These are phyloP conservation scores for Cuculus canorus DNA, from an alignment of 2,797 vertebrate species.

Conservation along the genomic window DNA sequence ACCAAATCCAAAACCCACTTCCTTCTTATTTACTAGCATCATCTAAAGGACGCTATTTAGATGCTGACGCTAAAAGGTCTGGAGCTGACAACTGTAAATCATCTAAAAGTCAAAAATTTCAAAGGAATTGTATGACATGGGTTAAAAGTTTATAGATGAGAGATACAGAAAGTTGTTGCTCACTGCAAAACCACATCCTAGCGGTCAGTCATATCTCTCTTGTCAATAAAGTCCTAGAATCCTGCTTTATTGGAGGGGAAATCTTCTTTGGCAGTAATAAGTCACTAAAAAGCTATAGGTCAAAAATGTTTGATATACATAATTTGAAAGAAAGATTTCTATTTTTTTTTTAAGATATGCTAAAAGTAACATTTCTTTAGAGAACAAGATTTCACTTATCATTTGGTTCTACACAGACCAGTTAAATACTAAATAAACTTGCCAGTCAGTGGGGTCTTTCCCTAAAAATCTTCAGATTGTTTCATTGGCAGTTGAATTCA, in stretches of 20 bases:
- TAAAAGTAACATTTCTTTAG: conserved; percentile 35
- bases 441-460: not conserved
- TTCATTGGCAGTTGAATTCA: not conserved
- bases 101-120: conserved; percentile 64
- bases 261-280: conserved; percentile 23
- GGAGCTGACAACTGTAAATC: conserved; percentile 72
- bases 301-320: conserved; percentile 21
- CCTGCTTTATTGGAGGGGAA: conserved; percentile 35
- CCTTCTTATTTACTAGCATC: conserved; percentile 81
- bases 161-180: conserved; percentile 62
- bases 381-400: conserved; percentile 2
- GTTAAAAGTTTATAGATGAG: conserved; percentile 77
- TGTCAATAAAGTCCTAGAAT: conserved; percentile 6
- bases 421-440: conserved; percentile 6
- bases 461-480: conserved; percentile 5
- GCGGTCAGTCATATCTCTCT: not conserved
- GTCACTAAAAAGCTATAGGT: conserved; percentile 23
- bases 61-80: conserved; percentile 74
- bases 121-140: conserved; percentile 68
- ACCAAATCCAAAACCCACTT: conserved; percentile 84
- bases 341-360: conserved; percentile 14
- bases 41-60: conserved; percentile 79
- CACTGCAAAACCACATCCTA: conserved; percentile 68
- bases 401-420: not conserved
- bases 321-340: not conserved